A percentile compares a stretch with the other conserved stretches of the same genome.
Conservation (phyloP, 2,113 vertebrate species). For the Symphodus melops region DNA sequence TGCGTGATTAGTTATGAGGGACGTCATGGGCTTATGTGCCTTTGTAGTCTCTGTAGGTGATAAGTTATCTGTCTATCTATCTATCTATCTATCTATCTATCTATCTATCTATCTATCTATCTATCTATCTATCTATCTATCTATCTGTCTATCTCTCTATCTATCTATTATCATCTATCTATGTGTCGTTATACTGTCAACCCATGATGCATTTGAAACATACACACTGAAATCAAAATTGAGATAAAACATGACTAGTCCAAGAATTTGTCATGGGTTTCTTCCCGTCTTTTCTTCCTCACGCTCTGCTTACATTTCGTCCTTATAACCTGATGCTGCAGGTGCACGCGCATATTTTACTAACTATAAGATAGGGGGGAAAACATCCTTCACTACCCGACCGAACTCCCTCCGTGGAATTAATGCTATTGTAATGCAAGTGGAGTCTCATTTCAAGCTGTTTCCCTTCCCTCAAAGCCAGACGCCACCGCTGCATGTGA, state of each 20-base stretch:
- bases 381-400: background rate
- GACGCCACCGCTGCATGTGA: slow-evolving; percentile 69
- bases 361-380: background rate
- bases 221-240: background rate
- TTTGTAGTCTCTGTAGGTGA: background rate
- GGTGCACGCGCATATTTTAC: slow-evolving; percentile 37
- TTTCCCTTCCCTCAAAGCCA: slow-evolving; percentile 30
- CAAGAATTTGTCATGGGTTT: background rate
- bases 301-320: slow-evolving; percentile 10
- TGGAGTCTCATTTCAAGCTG: slow-evolving; percentile 45
- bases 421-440: slow-evolving; percentile 45
- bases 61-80: slow-evolving; percentile 18
- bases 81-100: slow-evolving; percentile 30
- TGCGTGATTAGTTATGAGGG: slow-evolving; percentile 65
- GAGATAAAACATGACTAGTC: background rate
- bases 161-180: slow-evolving; percentile 25
- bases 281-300: background rate
- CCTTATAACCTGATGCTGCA: slow-evolving; percentile 68
- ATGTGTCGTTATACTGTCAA: background rate
- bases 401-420: slow-evolving; percentile 11
- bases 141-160: slow-evolving; percentile 24
- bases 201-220: background rate
- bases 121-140: slow-evolving; percentile 22
- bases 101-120: slow-evolving; percentile 20
- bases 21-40: slow-evolving; percentile 42